These are phyloP conservation scores for Borostomias antarcticus DNA, from an alignment of 2,797 vertebrate genomes.

Conservation along the genomic window DNA sequence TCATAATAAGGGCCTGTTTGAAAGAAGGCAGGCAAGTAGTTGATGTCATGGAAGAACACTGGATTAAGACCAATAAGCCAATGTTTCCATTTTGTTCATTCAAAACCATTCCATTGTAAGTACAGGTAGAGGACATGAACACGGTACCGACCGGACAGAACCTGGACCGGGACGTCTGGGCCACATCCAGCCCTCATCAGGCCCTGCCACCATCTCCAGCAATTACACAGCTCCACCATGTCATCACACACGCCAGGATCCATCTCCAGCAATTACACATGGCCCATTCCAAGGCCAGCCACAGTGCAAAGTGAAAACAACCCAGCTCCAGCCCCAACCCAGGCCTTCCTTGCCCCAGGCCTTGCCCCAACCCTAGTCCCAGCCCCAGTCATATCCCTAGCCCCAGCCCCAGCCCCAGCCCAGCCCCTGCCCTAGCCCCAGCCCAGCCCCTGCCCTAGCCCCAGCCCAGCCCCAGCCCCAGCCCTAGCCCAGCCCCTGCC, in stretches of 20 bases:
- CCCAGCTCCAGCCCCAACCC: too few species aligned
- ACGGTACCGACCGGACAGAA: too few species aligned
- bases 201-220: not conserved
- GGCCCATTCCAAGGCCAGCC: not conserved
- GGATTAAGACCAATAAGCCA: not conserved
- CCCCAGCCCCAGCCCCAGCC: too few species aligned
- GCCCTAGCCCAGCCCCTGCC: too few species aligned
- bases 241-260: not conserved
- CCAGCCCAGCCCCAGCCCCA: too few species aligned
- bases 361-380: too few species aligned
- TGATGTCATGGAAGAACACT: not conserved
- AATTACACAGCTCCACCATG: not conserved
- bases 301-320: not conserved
- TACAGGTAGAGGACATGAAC: not conserved
- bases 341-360: too few species aligned
- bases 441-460: too few species aligned
- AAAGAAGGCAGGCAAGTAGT: not conserved
- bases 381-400: too few species aligned
- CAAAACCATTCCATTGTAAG: not conserved
- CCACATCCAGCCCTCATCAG: not conserved
- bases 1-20: too few species aligned
- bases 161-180: too few species aligned
- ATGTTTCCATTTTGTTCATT: not conserved
- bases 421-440: too few species aligned
- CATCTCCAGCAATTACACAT: not conserved